A percentile compares a stretch with the other conserved stretches of the same genome.
These are phyloP conservation scores for Zaprionus vittiger DNA, from an alignment of 1,140 invertebrate species.

Conservation along the genomic window DNA sequence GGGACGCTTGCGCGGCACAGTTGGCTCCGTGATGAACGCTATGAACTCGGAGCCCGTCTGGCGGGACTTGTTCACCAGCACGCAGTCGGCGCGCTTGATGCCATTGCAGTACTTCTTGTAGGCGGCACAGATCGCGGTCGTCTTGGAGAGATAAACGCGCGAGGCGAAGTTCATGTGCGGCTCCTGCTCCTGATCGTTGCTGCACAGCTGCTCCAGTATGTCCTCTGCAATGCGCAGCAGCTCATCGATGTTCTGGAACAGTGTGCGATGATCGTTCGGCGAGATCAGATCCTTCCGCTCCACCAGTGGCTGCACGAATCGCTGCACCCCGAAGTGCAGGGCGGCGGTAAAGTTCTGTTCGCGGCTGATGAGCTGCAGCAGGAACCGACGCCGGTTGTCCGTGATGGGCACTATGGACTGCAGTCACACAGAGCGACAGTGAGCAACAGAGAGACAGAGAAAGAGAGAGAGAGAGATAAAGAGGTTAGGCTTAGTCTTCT, in stretches of 20 bases:
- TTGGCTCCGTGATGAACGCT: conserved; percentile 90
- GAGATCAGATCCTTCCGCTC: conserved; percentile 90
- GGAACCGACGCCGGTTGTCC: conserved; percentile 85
- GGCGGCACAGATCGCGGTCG: conserved; percentile 89
- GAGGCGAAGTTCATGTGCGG: conserved; percentile 87
- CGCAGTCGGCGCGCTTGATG: conserved; percentile 92
- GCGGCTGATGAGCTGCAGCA: conserved; percentile 87
- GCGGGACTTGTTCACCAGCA: conserved; percentile 88
- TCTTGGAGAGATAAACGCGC: conserved; percentile 89
- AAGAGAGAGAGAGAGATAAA: conserved; percentile 1
- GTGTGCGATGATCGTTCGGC: conserved; percentile 89
- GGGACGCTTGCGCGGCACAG: conserved; percentile 91
- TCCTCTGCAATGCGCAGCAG: conserved; percentile 91
- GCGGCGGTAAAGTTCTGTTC: conserved; percentile 91
- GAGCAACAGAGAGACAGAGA: conserved; percentile 28
- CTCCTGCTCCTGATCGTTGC: conserved; percentile 88
- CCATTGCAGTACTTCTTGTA: conserved; percentile 93
- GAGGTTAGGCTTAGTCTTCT: too few relatives aligned
- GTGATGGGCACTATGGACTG: conserved; percentile 84
- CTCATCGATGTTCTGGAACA: conserved; percentile 94
- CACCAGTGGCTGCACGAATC: conserved; percentile 89
- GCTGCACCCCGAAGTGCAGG: conserved; percentile 90
- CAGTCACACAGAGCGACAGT: too few relatives aligned
- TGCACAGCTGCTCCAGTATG: conserved; percentile 90
- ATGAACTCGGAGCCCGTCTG: conserved; percentile 88